Evolutionary conservation across 2,113 vertebrate species (phyloP).

Genomic region (Halichoeres trimaculatus): DNA sequence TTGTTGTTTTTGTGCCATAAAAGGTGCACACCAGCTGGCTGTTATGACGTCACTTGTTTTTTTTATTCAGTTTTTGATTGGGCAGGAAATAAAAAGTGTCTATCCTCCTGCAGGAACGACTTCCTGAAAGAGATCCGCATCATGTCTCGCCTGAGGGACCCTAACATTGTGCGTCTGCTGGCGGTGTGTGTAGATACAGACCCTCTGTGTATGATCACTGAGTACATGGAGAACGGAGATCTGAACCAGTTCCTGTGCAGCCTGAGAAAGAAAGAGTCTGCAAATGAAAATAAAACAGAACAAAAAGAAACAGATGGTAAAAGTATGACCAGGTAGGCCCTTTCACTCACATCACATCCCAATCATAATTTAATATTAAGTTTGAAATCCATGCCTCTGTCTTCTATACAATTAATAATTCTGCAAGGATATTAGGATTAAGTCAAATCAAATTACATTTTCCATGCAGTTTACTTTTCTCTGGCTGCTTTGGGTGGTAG

Average conservation of each 20-base stretch:
- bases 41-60: too few species aligned
- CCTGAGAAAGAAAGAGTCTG: conserved; percentile 80
- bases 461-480: too few species aligned
- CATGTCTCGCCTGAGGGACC: conserved; percentile 95
- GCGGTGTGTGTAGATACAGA: conserved; percentile 93
- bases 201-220: conserved; percentile 97
- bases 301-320: conserved; percentile 42
- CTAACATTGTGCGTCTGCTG: conserved; percentile 95
- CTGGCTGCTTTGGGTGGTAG: too few species aligned
- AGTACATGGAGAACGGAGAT: conserved; percentile 99
- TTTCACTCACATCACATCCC: neutral
- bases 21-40: neutral
- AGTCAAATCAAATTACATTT: too few species aligned
- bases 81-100: neutral
- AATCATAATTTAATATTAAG: neutral
- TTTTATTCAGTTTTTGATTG: neutral
- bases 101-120: conserved; percentile 87
- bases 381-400: neutral
- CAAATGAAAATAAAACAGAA: conserved; percentile 39
- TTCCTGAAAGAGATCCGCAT: conserved; percentile 99
- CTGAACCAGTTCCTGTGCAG: conserved; percentile 96
- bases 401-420: too few species aligned
- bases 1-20: neutral
- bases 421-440: too few species aligned
- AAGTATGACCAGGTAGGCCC: conserved; percentile 84